Conservation (phyloP, 1,140 invertebrate genomes). For the Apis mellifera region DNA sequence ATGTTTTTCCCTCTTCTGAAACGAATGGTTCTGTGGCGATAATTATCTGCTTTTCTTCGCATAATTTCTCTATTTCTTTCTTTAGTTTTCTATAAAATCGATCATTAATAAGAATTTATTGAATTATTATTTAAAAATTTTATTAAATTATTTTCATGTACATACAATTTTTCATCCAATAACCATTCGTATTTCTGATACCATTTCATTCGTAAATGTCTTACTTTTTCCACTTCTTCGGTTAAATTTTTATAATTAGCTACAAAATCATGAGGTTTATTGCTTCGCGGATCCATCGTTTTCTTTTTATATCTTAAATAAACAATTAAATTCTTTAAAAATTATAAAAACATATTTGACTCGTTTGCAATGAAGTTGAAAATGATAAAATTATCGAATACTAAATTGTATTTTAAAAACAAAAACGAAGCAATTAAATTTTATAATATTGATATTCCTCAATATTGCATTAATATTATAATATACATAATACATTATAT, state of each 20-base stretch:
- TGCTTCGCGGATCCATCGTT: constrained; percentile 60
- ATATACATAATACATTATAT: no score
- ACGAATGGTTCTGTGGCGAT: background rate
- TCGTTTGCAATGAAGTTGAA: background rate
- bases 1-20: constrained; percentile 58
- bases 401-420: background rate
- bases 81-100: constrained; percentile 49
- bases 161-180: constrained; percentile 66
- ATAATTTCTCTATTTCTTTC: constrained; percentile 52
- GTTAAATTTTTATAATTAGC: constrained; percentile 50
- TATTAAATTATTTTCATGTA: background rate
- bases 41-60: constrained; percentile 38
- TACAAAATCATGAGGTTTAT: constrained; percentile 64
- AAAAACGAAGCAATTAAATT: background rate
- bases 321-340: background rate
- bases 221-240: constrained; percentile 52
- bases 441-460: background rate
- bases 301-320: background rate
- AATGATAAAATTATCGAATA: background rate
- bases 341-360: background rate
- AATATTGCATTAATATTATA: background rate
- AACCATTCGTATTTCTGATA: constrained; percentile 62
- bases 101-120: background rate
- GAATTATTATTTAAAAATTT: no score
- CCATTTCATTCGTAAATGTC: constrained; percentile 61